A percentile compares a stretch with the other conserved stretches of the same genome.
These are phyloP conservation scores for Eudemis profundana DNA, from an alignment of 2,888 invertebrate genomes.

Conservation along the genomic window DNA sequence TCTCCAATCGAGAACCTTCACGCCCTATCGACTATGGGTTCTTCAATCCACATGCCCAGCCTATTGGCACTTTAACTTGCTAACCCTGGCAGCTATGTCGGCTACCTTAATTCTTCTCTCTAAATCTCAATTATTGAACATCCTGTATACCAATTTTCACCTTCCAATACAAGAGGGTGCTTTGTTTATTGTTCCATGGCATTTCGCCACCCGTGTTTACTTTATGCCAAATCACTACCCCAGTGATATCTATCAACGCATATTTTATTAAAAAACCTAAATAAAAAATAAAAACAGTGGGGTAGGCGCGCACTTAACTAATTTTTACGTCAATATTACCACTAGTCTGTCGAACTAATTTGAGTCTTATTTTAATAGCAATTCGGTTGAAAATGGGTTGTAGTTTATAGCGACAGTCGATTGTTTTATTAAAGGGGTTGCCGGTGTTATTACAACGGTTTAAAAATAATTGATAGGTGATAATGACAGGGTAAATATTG, in stretches of 20 bases:
- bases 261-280: conserved; percentile 79
- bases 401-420: neutral
- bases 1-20: too few species aligned
- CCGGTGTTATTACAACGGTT: conserved; percentile 63
- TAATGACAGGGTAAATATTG: conserved; percentile 56
- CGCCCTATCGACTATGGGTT: too few species aligned
- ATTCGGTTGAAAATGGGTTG: conserved; percentile 1
- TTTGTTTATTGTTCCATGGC: conserved; percentile 81
- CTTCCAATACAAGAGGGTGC: conserved; percentile 64
- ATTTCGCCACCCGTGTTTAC: conserved; percentile 79
- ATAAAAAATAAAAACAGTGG: conserved; percentile 54
- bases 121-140: conserved; percentile 49
- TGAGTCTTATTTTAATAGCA: neutral
- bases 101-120: neutral
- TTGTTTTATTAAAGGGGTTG: conserved; percentile 42
- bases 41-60: too few species aligned
- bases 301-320: conserved; percentile 46
- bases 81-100: too few species aligned
- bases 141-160: conserved; percentile 65
- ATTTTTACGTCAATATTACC: conserved; percentile 40
- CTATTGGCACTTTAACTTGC: too few species aligned
- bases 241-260: conserved; percentile 78
- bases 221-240: conserved; percentile 83
- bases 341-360: neutral
- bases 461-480: conserved; percentile 55